A percentile compares a stretch with the other conserved stretches of the same genome.
Conservation (phyloP, 2,888 invertebrate genomes). For the Protophormia terraenovae region DNA sequence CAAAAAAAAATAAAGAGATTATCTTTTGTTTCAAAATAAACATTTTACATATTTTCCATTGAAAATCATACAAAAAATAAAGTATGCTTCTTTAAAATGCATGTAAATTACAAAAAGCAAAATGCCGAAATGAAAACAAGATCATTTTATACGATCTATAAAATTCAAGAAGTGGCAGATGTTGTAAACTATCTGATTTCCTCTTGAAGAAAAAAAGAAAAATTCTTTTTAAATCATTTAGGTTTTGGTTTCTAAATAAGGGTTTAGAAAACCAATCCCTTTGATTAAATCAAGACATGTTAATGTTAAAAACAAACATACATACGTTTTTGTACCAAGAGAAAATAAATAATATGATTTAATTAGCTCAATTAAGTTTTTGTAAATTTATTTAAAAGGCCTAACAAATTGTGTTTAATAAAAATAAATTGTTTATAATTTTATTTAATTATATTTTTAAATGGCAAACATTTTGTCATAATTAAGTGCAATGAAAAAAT, state of each 20-base stretch:
- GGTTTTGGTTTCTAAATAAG: background rate
- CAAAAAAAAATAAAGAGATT: background rate
- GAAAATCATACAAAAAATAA: background rate
- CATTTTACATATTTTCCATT: background rate
- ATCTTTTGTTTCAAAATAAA: constrained; percentile 26
- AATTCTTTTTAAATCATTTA: background rate
- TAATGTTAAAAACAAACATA: background rate
- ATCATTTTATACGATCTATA: background rate
- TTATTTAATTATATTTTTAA: background rate
- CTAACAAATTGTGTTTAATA: background rate
- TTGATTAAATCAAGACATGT: background rate
- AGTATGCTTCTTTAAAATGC: background rate
- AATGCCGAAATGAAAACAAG: background rate
- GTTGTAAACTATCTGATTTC: background rate
- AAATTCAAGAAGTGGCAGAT: background rate
- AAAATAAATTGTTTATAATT: background rate
- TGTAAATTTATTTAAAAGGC: background rate
- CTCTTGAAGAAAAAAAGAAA: background rate
- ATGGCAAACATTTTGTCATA: too few species aligned
- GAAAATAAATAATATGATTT: background rate
- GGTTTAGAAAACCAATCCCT: background rate
- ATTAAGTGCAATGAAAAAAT: too few species aligned
- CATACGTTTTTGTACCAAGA: background rate
- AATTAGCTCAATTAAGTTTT: background rate
- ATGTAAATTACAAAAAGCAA: constrained; percentile 9